A percentile compares a stretch with the other conserved stretches of the same genome.
phyloP scores from a whole-genome alignment of 1,140 invertebrate genomes.

The Cepaea nemoralis region DNA sequence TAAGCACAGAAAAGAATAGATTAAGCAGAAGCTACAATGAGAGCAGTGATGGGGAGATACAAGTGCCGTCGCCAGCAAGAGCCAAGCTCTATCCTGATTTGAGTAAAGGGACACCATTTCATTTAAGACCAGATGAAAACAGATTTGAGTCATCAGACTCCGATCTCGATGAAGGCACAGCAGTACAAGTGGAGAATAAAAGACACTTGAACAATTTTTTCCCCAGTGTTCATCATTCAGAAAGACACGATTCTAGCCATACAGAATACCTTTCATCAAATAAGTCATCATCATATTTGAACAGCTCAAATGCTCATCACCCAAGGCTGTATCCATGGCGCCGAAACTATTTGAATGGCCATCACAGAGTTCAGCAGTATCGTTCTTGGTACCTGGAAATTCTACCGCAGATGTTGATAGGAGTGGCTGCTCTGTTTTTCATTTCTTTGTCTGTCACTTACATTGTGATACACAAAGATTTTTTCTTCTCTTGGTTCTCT shows the following conservation, averaged over 20 bases:
- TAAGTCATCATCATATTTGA: constrained; percentile 13
- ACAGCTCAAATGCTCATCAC: neutral
- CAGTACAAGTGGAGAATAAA: constrained; percentile 58
- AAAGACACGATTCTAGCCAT: neutral
- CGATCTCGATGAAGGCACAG: constrained; percentile 60
- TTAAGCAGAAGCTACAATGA: neutral
- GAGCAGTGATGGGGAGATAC: constrained; percentile 17
- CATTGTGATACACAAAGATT: constrained; percentile 41
- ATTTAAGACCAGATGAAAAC: constrained; percentile 24
- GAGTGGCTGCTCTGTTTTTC: constrained; percentile 53
- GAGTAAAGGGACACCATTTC: constrained; percentile 15
- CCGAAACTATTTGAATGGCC: constrained; percentile 5
- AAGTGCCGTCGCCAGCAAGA: constrained; percentile 31
- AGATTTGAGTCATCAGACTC: constrained; percentile 63
- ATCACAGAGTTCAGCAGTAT: constrained; percentile 34
- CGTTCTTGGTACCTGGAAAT: constrained; percentile 33
- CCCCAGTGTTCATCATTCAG: constrained; percentile 27
- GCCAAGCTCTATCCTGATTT: constrained; percentile 46
- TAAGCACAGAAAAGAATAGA: neutral
- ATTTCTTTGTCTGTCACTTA: constrained; percentile 47
- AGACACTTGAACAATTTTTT: constrained; percentile 57
- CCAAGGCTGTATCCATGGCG: constrained; percentile 36
- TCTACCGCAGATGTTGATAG: constrained; percentile 36
- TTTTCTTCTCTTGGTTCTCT: constrained; percentile 42
- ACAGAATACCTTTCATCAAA: neutral